Percentiles rank a stretch among this genome's conserved stretches.
phyloP scores from a whole-genome alignment of 92 coral and sea anemone species.

The Epizoanthus illoricatus region DNA sequence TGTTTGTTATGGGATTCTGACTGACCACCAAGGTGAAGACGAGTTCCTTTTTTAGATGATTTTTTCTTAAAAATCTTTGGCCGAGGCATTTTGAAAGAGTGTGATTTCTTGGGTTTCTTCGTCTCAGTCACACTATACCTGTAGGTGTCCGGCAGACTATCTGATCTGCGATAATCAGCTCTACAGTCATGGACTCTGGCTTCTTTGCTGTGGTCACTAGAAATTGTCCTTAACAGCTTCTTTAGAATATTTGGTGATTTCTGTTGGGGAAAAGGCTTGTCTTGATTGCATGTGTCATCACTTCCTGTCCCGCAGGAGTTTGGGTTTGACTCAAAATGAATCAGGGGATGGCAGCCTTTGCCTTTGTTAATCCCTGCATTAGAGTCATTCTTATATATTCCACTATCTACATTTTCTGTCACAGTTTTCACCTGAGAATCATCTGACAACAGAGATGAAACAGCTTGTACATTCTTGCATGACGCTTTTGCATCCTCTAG shows the following conservation, averaged over 20 bases:
- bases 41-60: background rate
- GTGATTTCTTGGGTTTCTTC: background rate
- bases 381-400: background rate
- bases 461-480: background rate
- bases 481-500: background rate
- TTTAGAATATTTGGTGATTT: slow-evolving; percentile 2
- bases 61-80: slow-evolving; percentile 23
- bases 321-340: slow-evolving; percentile 24
- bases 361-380: background rate
- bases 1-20: background rate
- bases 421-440: background rate
- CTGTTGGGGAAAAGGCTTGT: background rate
- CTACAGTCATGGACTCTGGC: background rate
- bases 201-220: slow-evolving; percentile 8
- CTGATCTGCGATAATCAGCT: slow-evolving; percentile 1
- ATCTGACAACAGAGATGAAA: background rate
- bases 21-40: background rate
- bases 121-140: background rate
- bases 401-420: background rate
- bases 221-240: slow-evolving; percentile 14
- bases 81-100: slow-evolving; percentile 1
- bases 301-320: too few species aligned
- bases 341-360: background rate
- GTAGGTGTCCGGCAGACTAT: background rate
- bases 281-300: background rate